Percentiles rank a stretch among this genome's conserved stretches.
These are phyloP conservation scores for Furcifer pardalis DNA, from an alignment of 2,797 vertebrate species.

Conservation along the genomic window DNA sequence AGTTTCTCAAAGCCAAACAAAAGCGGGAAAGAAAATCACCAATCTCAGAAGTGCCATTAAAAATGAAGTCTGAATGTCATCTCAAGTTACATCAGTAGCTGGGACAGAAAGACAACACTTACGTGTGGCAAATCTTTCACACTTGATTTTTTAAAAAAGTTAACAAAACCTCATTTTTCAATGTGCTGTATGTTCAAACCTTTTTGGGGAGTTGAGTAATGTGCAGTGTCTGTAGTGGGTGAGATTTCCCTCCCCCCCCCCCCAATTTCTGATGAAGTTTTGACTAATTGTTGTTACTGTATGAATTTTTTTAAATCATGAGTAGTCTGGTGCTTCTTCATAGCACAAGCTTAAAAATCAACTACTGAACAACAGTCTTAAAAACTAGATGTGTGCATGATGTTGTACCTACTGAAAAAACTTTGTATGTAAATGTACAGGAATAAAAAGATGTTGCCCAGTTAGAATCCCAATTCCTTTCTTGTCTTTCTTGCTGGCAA, in stretches of 20 bases:
- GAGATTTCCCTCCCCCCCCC: conserved; percentile 63
- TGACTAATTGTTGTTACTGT: conserved; percentile 72
- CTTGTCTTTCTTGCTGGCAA: conserved; percentile 65
- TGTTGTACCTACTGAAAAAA: conserved; percentile 78
- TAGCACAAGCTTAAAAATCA: conserved; percentile 78
- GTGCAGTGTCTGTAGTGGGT: conserved; percentile 69
- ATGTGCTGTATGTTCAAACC: conserved; percentile 67
- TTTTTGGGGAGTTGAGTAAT: conserved; percentile 70
- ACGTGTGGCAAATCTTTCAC: conserved; percentile 31
- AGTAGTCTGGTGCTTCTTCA: conserved; percentile 77
- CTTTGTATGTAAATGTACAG: conserved; percentile 83
- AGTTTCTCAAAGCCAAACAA: conserved; percentile 70
- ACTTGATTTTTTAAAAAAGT: conserved; percentile 36
- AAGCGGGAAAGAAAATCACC: conserved; percentile 55
- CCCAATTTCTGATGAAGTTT: conserved; percentile 65
- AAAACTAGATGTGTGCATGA: conserved; percentile 82
- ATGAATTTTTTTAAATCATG: conserved; percentile 63
- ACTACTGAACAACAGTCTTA: conserved; percentile 77
- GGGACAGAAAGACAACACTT: conserved; percentile 59
- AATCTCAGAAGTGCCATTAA: conserved; percentile 76
- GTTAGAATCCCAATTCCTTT: conserved; percentile 60
- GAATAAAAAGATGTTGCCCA: conserved; percentile 81
- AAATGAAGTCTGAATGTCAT: conserved; percentile 70
- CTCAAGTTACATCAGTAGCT: conserved; percentile 59
- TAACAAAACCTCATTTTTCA: conserved; percentile 72